phyloP scores from a whole-genome alignment of 2,888 invertebrate species.

The Slavum lentiscoides region DNA sequence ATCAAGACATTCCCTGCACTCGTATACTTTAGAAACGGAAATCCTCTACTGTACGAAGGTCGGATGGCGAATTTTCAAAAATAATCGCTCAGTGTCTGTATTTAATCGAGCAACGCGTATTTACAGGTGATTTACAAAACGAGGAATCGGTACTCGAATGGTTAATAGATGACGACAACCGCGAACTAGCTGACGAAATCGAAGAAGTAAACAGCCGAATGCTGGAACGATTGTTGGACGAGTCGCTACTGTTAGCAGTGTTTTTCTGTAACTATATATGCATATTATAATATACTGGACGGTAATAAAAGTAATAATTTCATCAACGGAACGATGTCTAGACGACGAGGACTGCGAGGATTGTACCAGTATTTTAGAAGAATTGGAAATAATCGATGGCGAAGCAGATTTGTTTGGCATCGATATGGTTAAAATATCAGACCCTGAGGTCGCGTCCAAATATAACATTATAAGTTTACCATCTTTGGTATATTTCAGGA shows the following conservation, averaged over 20 bases:
- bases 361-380: constrained; percentile 86
- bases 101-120: constrained; percentile 44
- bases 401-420: constrained; percentile 91
- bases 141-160: constrained; percentile 90
- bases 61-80: not conserved
- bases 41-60: constrained; percentile 68
- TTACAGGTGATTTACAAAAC: constrained; percentile 82
- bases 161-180: constrained; percentile 89
- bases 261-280: constrained; percentile 77
- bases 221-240: constrained; percentile 80
- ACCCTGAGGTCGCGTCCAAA: constrained; percentile 77
- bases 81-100: too few species aligned
- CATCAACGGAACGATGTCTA: constrained; percentile 58
- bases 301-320: not conserved
- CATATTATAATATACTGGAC: not conserved
- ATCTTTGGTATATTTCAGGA: constrained; percentile 83
- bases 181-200: constrained; percentile 90
- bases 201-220: constrained; percentile 89
- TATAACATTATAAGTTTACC: constrained; percentile 84
- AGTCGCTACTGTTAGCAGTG: constrained; percentile 85
- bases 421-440: constrained; percentile 89
- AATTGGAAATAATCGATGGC: constrained; percentile 91
- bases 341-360: constrained; percentile 90
- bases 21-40: constrained; percentile 82
- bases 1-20: constrained; percentile 92